A percentile compares a stretch with the other conserved stretches of the same genome.
These are phyloP conservation scores for Steinernema khuongi DNA, from an alignment of 1,140 invertebrate genomes.

Conservation along the genomic window DNA sequence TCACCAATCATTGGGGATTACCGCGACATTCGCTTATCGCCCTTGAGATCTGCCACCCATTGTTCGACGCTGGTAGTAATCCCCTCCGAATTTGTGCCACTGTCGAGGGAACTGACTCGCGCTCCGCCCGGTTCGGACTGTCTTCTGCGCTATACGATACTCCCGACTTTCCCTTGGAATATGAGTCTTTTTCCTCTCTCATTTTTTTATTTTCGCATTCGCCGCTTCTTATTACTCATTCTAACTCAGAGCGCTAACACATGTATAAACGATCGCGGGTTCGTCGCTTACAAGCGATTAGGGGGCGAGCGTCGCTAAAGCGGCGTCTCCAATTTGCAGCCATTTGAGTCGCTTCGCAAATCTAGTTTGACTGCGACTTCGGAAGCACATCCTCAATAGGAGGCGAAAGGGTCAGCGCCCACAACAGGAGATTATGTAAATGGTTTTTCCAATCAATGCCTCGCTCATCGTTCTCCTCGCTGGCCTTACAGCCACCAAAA, in stretches of 20 bases:
- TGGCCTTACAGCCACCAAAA: not conserved
- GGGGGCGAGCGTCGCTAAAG: not conserved
- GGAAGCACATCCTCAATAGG: not conserved
- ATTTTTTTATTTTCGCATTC: too few species aligned
- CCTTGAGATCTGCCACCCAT: constrained; percentile 5
- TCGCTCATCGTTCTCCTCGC: not conserved
- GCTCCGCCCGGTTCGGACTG: not conserved
- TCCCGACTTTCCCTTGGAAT: too few species aligned
- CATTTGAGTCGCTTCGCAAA: not conserved
- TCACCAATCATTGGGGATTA: constrained; percentile 15
- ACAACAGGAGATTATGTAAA: constrained; percentile 15
- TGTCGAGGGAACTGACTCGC: not conserved
- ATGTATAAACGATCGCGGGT: not conserved
- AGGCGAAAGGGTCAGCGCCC: not conserved
- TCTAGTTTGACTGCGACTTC: not conserved
- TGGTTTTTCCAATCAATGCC: not conserved
- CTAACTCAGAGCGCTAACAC: constrained; percentile 9
- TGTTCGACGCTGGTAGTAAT: constrained; percentile 5
- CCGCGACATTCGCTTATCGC: constrained; percentile 12
- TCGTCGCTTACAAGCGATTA: not conserved
- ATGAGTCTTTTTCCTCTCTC: too few species aligned
- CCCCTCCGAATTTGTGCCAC: constrained; percentile 5
- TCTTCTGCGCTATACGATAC: too few species aligned
- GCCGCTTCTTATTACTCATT: not conserved
- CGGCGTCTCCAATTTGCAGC: not conserved